Evolutionary conservation across 2,888 invertebrate genomes (phyloP).

Genomic region (Pheosia gnoma): DNA sequence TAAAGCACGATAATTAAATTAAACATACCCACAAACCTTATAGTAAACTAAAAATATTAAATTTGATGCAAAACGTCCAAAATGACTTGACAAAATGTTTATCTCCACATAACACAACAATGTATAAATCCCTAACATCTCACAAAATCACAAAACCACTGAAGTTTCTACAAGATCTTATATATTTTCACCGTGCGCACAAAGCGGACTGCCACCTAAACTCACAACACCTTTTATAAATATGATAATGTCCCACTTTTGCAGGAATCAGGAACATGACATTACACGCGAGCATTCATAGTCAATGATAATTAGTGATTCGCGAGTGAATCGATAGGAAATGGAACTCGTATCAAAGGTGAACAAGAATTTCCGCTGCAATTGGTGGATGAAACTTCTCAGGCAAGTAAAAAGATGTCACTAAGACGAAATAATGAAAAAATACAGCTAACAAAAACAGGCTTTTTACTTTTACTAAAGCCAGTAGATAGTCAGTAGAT

Average conservation of each 20-base stretch:
- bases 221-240: slow-evolving; percentile 55
- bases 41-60: no score
- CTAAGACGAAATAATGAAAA: neutral
- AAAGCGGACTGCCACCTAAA: slow-evolving; percentile 33
- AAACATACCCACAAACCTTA: no score
- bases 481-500: neutral
- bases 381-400: no score
- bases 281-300: slow-evolving; percentile 55
- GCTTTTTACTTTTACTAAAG: slow-evolving; percentile 1
- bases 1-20: no score
- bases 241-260: slow-evolving; percentile 73
- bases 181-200: slow-evolving; percentile 11
- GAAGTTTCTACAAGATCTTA: neutral
- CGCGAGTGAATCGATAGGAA: slow-evolving; percentile 23
- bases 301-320: slow-evolving; percentile 51
- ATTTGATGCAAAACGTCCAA: no score
- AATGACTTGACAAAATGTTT: no score
- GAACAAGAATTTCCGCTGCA: no score
- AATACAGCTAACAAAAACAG: neutral
- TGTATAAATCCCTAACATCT: neutral
- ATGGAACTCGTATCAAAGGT: neutral
- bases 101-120: neutral
- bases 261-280: slow-evolving; percentile 61
- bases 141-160: neutral
- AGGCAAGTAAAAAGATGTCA: no score